phyloP scores from a whole-genome alignment of 2,888 invertebrate species.

The Noctua janthina region DNA sequence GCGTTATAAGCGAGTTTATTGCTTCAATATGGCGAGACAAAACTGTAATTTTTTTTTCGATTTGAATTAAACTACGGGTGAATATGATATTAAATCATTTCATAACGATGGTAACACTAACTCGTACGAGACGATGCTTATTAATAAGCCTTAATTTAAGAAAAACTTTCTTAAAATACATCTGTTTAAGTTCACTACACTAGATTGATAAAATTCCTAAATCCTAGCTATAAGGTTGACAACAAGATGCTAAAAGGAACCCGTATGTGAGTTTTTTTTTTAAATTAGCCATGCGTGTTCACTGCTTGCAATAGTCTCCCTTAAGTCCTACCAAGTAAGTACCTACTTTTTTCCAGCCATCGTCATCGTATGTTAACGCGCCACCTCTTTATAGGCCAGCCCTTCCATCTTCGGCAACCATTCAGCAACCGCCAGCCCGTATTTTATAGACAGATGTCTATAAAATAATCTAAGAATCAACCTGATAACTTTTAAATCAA shows the following conservation, averaged over 20 bases:
- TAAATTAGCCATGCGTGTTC: too few species aligned
- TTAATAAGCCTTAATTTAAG: background rate
- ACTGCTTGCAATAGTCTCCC: background rate
- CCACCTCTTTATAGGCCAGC: background rate
- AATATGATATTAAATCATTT: background rate
- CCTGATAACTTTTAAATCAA: background rate
- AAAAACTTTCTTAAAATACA: background rate
- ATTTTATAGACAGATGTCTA: too few species aligned
- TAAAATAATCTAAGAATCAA: background rate
- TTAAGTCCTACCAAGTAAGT: background rate
- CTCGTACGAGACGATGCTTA: background rate
- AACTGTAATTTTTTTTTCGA: slow-evolving; percentile 14
- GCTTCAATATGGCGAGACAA: slow-evolving; percentile 26
- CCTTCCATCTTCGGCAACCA: background rate
- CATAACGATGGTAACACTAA: too few species aligned
- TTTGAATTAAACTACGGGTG: background rate
- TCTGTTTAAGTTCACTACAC: background rate
- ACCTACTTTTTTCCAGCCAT: background rate
- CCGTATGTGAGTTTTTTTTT: too few species aligned
- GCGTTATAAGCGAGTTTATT: slow-evolving; percentile 39
- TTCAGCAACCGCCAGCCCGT: background rate
- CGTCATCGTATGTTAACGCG: background rate
- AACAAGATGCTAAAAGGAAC: too few species aligned
- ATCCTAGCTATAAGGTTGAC: too few species aligned
- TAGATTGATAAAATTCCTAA: too few species aligned